Evolutionary conservation across 2,888 invertebrate species (phyloP).

Genomic region (Lissonota sp.): DNA sequence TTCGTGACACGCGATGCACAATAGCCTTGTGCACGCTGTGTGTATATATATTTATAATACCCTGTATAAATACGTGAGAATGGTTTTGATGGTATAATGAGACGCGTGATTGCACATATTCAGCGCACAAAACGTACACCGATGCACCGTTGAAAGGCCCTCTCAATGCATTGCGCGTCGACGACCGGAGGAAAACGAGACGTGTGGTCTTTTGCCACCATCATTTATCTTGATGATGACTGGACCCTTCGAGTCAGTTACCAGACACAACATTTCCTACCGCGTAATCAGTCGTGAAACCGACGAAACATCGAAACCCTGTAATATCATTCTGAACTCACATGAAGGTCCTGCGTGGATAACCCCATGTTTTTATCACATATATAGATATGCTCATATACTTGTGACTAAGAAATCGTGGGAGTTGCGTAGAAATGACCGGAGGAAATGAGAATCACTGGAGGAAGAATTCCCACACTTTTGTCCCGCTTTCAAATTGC

Average conservation of each 20-base stretch:
- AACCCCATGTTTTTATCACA: background rate
- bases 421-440: background rate
- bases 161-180: constrained; percentile 3
- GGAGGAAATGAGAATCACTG: background rate
- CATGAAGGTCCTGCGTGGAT: background rate
- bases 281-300: constrained; percentile 32
- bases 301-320: constrained; percentile 52
- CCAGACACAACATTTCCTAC: constrained; percentile 44
- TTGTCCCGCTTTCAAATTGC: too few species aligned
- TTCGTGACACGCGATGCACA: constrained; percentile 18
- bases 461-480: background rate
- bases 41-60: constrained; percentile 7
- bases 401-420: background rate
- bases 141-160: constrained; percentile 2
- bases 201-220: constrained; percentile 7
- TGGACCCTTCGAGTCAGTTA: constrained; percentile 40
- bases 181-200: constrained; percentile 11
- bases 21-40: background rate
- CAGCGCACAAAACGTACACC: constrained; percentile 7
- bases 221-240: constrained; percentile 51
- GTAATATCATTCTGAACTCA: constrained; percentile 20
- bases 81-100: constrained; percentile 7
- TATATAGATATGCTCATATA: background rate
- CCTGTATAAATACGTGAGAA: constrained; percentile 29
- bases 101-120: constrained; percentile 30